Evolutionary conservation across 2,113 vertebrate genomes (phyloP).

Genomic region (Trematocara macrostoma): DNA sequence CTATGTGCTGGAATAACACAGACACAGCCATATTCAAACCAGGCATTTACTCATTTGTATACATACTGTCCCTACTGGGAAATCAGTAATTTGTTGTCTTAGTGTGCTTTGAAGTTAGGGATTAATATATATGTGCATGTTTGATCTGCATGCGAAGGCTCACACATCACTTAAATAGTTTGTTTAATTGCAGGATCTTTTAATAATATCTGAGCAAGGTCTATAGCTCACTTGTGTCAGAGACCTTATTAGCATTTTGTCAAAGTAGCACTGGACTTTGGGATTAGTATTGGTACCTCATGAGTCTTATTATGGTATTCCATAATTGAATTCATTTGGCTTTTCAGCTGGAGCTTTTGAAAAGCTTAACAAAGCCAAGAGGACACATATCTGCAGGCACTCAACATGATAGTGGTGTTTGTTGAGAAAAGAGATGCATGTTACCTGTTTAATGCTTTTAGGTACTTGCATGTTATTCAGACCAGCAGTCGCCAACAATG

Average conservation of each 20-base stretch:
- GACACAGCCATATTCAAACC: neutral
- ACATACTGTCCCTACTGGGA: neutral
- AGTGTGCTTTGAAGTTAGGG: neutral
- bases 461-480: neutral
- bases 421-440: neutral
- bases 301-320: neutral
- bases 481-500: neutral
- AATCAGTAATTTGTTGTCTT: neutral
- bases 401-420: neutral
- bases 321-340: slow-evolving; percentile 1
- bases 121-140: neutral
- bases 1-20: neutral
- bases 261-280: neutral
- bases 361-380: neutral
- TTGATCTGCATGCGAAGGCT: neutral
- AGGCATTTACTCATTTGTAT: neutral
- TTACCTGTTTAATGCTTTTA: neutral
- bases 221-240: neutral
- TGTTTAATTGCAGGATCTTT: neutral
- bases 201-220: neutral
- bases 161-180: neutral
- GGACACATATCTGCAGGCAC: neutral
- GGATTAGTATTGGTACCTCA: neutral
- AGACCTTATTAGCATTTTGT: slow-evolving; percentile 7
- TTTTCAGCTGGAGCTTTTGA: neutral